A percentile compares a stretch with the other conserved stretches of the same genome.
Conservation (phyloP, 2,797 vertebrate species). For the Periparus ater region DNA sequence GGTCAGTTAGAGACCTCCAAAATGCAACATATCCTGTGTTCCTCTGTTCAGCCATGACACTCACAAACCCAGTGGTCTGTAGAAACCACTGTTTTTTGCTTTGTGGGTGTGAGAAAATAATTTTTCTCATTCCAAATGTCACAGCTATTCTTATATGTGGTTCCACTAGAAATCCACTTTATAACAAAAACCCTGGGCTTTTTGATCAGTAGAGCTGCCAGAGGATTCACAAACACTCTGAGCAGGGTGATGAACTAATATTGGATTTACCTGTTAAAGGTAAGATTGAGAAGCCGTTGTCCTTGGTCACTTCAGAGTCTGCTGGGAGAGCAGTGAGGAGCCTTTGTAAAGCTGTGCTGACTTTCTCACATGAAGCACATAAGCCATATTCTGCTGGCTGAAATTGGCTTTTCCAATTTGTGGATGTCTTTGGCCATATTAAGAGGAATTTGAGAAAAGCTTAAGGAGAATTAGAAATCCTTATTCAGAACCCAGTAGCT, state of each 20-base stretch:
- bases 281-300: background rate
- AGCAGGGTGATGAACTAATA: background rate
- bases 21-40: background rate
- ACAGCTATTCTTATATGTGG: background rate
- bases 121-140: background rate
- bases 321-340: background rate
- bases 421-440: slow-evolving; percentile 14
- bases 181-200: background rate
- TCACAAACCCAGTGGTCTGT: background rate
- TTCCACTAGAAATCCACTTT: background rate
- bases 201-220: background rate
- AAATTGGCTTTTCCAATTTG: slow-evolving; percentile 14
- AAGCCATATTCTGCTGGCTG: background rate
- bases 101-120: background rate
- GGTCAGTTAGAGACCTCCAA: background rate
- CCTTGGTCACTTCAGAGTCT: background rate
- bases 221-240: background rate
- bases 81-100: background rate
- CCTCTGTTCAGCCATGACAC: background rate
- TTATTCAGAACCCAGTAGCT: background rate
- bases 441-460: slow-evolving; percentile 21
- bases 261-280: background rate
- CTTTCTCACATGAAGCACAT: background rate
- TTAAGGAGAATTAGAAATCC: slow-evolving; percentile 30
- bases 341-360: background rate